Conservation (phyloP, 1,140 invertebrate genomes). For the Hyles vespertilio region DNA sequence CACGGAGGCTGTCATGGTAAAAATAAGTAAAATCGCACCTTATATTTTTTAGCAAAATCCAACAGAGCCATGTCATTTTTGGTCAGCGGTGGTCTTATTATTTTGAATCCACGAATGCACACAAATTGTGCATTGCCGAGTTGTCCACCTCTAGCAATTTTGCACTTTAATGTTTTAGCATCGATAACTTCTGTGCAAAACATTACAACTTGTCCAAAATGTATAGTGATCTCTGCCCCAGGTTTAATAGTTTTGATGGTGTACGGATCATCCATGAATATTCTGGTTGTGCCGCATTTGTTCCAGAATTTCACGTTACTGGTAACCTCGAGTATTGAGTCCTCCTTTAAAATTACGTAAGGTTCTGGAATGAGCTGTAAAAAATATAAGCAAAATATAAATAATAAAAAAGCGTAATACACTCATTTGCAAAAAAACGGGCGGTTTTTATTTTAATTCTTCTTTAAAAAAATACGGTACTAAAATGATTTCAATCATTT, state of each 20-base stretch:
- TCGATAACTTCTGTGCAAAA: constrained; percentile 26
- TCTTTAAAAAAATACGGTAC: no score
- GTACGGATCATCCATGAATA: constrained; percentile 33
- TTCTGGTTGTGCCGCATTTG: constrained; percentile 18
- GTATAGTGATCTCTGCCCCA: constrained; percentile 26
- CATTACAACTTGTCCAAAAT: constrained; percentile 19
- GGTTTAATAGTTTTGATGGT: constrained; percentile 20
- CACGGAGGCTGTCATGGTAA: not conserved
- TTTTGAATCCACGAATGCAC: constrained; percentile 27
- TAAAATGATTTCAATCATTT: no score
- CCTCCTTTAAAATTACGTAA: constrained; percentile 11
- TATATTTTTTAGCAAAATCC: constrained; percentile 29
- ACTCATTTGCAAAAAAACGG: no score
- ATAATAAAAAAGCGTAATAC: no score
- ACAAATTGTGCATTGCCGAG: constrained; percentile 19
- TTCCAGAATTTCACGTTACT: constrained; percentile 19
- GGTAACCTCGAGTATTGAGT: constrained; percentile 23
- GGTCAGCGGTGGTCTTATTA: constrained; percentile 16
- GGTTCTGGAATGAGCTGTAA: constrained; percentile 6
- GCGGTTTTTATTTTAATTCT: no score
- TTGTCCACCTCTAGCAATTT: constrained; percentile 18
- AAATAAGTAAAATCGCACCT: constrained; percentile 11
- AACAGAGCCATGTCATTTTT: constrained; percentile 27
- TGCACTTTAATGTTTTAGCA: constrained; percentile 22
- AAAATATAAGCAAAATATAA: not conserved